A percentile compares a stretch with the other conserved stretches of the same genome.
phyloP scores from a whole-genome alignment of 2,113 vertebrate genomes.

The Neomonachus schauinslandi region DNA sequence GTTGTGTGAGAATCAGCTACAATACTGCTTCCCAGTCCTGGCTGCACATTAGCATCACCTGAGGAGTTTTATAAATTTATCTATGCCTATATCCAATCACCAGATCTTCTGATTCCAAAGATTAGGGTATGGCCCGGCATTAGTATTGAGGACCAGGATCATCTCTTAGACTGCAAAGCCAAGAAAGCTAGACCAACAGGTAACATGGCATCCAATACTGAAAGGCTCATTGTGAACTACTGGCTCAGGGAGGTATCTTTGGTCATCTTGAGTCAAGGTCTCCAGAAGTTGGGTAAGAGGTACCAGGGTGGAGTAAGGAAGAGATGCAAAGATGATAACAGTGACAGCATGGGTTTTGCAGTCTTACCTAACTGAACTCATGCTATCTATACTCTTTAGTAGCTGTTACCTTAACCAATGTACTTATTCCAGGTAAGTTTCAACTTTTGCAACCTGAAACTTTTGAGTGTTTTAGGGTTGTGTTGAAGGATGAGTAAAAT shows the following conservation, averaged over 20 bases:
- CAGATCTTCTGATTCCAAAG: background rate
- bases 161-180: background rate
- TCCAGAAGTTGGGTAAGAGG: background rate
- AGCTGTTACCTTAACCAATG: background rate
- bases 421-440: background rate
- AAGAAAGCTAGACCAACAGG: background rate
- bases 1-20: background rate
- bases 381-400: background rate
- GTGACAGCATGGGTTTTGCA: background rate
- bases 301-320: background rate
- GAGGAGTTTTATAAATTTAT: background rate
- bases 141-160: background rate
- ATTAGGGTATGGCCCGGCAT: background rate
- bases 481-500: background rate
- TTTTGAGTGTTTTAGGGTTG: background rate
- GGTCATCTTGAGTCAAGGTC: background rate
- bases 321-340: background rate
- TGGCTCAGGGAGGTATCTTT: background rate
- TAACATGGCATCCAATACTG: fast-evolving
- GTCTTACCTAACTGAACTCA: background rate
- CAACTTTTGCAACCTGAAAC: background rate
- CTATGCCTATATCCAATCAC: background rate
- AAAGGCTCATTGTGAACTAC: background rate
- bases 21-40: background rate
- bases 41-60: background rate